These are phyloP conservation scores for Tupaia chinensis DNA, from an alignment of 2,113 vertebrate species.

Conservation along the genomic window DNA sequence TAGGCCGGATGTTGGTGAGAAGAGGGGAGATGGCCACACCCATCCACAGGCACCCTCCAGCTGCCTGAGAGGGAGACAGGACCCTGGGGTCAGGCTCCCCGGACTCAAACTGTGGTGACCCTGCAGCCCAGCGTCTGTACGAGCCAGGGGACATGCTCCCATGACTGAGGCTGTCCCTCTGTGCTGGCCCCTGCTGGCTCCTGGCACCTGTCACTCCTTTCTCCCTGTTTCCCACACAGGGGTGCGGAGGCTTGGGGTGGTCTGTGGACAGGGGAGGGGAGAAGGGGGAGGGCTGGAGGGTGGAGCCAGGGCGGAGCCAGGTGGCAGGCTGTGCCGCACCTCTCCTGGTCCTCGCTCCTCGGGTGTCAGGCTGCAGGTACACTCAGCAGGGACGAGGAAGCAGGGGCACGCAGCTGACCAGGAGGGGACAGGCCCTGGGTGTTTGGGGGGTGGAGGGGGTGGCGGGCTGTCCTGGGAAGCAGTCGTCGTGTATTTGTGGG, in stretches of 20 bases:
- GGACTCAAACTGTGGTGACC: neutral
- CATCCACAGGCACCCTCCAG: neutral
- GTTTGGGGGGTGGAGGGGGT: fast-evolving
- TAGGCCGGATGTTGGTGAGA: fast-evolving
- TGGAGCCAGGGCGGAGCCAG: neutral
- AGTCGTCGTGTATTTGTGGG: fast-evolving
- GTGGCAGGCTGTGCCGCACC: neutral
- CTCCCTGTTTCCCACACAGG: neutral
- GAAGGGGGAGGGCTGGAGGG: neutral
- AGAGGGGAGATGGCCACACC: too few species aligned
- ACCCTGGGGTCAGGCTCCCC: neutral
- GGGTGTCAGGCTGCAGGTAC: too few species aligned
- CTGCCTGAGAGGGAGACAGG: neutral
- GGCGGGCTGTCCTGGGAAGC: neutral
- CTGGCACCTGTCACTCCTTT: neutral
- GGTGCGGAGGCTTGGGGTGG: neutral
- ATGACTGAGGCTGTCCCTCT: neutral
- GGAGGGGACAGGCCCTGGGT: too few species aligned
- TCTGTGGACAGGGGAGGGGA: neutral
- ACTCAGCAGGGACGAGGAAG: neutral
- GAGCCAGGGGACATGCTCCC: neutral
- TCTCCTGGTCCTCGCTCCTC: too few species aligned
- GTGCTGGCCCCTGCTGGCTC: neutral
- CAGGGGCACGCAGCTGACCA: neutral
- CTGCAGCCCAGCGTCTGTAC: fast-evolving